Evolutionary conservation across 2,888 invertebrate species (phyloP).

Genomic region (Drosophila picticornis): DNA sequence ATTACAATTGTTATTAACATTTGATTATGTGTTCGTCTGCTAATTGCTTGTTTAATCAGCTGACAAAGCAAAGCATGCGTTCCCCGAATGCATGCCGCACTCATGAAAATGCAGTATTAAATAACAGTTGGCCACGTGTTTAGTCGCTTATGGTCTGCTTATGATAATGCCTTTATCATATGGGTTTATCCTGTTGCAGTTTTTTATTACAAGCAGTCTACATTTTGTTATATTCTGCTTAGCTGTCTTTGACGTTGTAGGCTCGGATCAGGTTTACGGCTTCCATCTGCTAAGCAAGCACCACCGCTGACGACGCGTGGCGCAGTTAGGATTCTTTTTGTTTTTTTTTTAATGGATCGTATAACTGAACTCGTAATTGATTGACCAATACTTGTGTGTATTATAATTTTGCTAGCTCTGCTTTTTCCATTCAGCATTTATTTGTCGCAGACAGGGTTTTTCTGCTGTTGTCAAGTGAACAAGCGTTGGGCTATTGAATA

Average conservation of each 20-base stretch:
- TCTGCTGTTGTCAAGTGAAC: conserved; percentile 39
- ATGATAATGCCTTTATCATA: background rate
- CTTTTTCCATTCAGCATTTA: conserved; percentile 51
- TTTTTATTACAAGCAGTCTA: background rate
- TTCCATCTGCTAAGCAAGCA: conserved; percentile 33
- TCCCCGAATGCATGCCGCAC: conserved; percentile 23
- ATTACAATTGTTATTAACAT: conserved; percentile 10
- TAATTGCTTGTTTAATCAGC: conserved; percentile 35
- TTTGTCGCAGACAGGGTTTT: background rate
- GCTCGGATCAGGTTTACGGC: conserved; percentile 35
- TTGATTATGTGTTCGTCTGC: conserved; percentile 11
- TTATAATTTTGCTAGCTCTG: conserved; percentile 36
- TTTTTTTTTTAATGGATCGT: conserved; percentile 4
- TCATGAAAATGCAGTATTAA: conserved; percentile 1
- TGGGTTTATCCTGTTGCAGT: conserved; percentile 9
- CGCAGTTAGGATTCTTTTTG: conserved; percentile 41
- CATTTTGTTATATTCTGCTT: conserved; percentile 28
- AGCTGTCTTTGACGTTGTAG: conserved; percentile 25
- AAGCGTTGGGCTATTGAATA: conserved; percentile 38
- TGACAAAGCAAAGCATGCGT: conserved; percentile 12
- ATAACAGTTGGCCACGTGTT: conserved; percentile 55
- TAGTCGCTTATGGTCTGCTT: too few species aligned
- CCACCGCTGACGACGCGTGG: conserved; percentile 57
- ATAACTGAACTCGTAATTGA: conserved; percentile 20
- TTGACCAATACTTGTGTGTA: conserved; percentile 19